Percentiles rank a stretch among this genome's conserved stretches.
Evolutionary conservation across 1,140 invertebrate species (phyloP).

Genomic region (Macrobrachium rosenbergii): DNA sequence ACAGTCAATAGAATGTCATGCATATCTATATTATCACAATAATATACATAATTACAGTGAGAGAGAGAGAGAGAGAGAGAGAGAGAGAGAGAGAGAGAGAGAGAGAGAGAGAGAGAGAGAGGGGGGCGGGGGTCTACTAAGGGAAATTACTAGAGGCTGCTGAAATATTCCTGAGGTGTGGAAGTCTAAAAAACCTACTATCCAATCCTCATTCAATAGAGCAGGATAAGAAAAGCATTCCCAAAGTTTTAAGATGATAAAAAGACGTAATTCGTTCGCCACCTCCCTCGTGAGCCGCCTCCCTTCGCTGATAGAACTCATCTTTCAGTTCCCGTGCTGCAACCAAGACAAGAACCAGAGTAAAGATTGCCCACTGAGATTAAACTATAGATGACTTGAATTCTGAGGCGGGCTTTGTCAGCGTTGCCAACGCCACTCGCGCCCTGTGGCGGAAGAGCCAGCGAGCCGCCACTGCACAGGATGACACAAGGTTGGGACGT

Average conservation of each 20-base stretch:
- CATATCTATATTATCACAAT: too few relatives aligned
- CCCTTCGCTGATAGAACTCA: constrained; percentile 28
- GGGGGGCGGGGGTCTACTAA: background rate
- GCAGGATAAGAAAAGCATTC: too few relatives aligned
- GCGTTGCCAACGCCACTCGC: constrained; percentile 19
- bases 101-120: background rate
- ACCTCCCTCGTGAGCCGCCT: background rate
- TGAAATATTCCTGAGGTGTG: too few relatives aligned
- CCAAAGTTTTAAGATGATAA: too few relatives aligned
- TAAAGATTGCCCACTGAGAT: constrained; percentile 56
- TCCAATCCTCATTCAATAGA: too few relatives aligned
- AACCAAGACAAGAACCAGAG: constrained; percentile 50
- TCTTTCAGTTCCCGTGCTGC: constrained; percentile 42
- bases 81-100: background rate
- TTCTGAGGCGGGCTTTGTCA: constrained; percentile 38
- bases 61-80: background rate
- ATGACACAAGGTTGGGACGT: too few relatives aligned
- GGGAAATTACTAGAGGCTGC: background rate
- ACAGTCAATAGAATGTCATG: too few relatives aligned
- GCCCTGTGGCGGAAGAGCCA: too few relatives aligned
- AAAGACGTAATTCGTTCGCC: too few relatives aligned
- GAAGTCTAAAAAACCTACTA: too few relatives aligned
- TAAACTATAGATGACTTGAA: constrained; percentile 58
- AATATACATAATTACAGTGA: background rate
- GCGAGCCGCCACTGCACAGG: too few relatives aligned